A percentile compares a stretch with the other conserved stretches of the same genome.
phyloP scores from a whole-genome alignment of 2,888 invertebrate genomes.

The Acleris sparsana region DNA sequence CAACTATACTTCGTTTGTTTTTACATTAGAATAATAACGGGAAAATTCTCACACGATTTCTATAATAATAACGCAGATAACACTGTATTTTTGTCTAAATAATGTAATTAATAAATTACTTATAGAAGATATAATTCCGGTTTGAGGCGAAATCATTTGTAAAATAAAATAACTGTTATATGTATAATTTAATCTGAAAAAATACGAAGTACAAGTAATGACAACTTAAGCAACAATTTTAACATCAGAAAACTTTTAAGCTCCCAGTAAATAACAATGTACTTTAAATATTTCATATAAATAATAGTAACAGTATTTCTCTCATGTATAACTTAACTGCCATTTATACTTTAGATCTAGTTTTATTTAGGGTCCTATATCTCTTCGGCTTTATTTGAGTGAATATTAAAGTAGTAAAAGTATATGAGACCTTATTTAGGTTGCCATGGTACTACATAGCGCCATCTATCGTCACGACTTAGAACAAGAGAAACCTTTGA shows the following conservation, averaged over 20 bases:
- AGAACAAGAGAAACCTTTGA: neutral
- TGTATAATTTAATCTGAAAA: neutral
- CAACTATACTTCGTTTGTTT: too few relatives aligned
- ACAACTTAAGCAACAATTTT: neutral
- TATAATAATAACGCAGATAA: neutral
- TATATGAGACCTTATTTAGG: neutral
- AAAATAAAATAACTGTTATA: too few relatives aligned
- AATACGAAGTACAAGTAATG: too few relatives aligned
- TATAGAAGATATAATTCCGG: too few relatives aligned
- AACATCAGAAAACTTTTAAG: neutral
- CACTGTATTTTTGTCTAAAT: neutral
- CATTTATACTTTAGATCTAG: constrained; percentile 40
- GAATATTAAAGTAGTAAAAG: neutral
- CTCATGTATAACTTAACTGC: constrained; percentile 46
- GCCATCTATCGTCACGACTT: constrained; percentile 1
- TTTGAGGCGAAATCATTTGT: too few relatives aligned
- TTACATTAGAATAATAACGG: neutral
- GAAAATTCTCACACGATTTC: neutral
- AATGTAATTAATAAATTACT: neutral
- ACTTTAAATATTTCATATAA: constrained; percentile 27
- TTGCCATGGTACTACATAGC: neutral
- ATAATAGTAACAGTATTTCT: constrained; percentile 46
- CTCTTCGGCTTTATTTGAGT: constrained; percentile 3
- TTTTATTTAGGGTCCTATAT: constrained; percentile 20
- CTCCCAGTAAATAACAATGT: constrained; percentile 3